Evolutionary conservation across 2,797 vertebrate species (phyloP).

Genomic region (Sebastes oblongus): DNA sequence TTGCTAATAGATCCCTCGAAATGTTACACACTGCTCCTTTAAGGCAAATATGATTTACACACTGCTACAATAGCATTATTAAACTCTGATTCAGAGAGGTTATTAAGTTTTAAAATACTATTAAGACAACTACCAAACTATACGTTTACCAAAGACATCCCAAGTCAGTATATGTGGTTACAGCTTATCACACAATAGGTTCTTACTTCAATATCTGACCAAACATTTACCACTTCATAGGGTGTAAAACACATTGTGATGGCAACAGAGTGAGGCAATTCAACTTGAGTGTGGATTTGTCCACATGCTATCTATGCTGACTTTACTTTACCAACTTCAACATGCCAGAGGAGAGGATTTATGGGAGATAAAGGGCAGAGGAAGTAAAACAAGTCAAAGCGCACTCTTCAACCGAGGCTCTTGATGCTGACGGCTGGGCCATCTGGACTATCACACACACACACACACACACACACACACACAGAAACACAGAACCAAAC

Average conservation of each 20-base stretch:
- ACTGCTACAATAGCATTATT: background rate
- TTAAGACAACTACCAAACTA: background rate
- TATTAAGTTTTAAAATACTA: background rate
- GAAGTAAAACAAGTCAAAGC: slow-evolving; percentile 51
- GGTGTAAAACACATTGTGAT: background rate
- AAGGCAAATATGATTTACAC: background rate
- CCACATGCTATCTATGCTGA: background rate
- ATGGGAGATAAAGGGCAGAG: slow-evolving; percentile 33
- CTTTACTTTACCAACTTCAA: background rate
- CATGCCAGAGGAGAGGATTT: background rate
- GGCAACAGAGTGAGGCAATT: background rate
- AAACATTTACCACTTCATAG: background rate
- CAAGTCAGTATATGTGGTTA: background rate
- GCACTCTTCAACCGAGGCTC: slow-evolving; percentile 17
- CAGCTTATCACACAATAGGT: background rate
- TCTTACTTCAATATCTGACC: background rate
- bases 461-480: slow-evolving; percentile 37
- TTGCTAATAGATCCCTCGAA: too few relatives aligned
- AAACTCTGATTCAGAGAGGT: background rate
- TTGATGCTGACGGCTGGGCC: slow-evolving; percentile 59
- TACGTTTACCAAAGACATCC: background rate
- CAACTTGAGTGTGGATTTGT: background rate
- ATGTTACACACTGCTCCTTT: too few relatives aligned
- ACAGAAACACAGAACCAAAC: slow-evolving; percentile 23
- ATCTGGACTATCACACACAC: slow-evolving; percentile 64